These are phyloP conservation scores for Mormyrus lacerda DNA, from an alignment of 2,113 vertebrate species.

Conservation along the genomic window DNA sequence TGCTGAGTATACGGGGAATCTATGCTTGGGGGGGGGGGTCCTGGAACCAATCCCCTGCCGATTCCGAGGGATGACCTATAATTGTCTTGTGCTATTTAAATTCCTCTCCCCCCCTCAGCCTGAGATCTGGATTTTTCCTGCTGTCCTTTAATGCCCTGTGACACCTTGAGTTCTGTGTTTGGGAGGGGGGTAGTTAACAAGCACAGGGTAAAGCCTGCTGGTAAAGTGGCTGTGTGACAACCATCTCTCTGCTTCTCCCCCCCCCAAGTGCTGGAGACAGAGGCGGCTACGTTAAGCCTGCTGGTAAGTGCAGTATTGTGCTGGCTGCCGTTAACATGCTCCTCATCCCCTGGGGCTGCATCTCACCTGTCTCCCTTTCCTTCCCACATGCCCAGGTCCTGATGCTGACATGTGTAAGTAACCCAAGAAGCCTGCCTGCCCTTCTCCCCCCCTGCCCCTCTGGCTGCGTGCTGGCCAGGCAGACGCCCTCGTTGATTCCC, in stretches of 20 bases:
- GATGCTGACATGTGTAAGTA: slow-evolving; percentile 71
- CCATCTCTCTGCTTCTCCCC: slow-evolving; percentile 99
- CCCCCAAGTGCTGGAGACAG: slow-evolving; percentile 99
- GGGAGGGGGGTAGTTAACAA: slow-evolving; percentile 70
- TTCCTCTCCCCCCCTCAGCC: neutral
- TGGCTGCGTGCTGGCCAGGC: neutral
- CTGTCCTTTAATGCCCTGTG: neutral
- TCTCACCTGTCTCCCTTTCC: neutral
- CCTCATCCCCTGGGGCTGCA: slow-evolving; percentile 36
- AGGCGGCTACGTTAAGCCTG: slow-evolving; percentile 99
- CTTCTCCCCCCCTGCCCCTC: neutral
- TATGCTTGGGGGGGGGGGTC: neutral
- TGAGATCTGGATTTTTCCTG: neutral
- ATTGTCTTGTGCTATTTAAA: neutral
- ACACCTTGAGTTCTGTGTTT: slow-evolving; percentile 35
- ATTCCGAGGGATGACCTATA: too few species aligned
- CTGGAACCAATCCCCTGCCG: neutral
- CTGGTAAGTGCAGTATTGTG: slow-evolving; percentile 99
- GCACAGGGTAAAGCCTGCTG: slow-evolving; percentile 83
- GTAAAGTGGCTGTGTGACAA: slow-evolving; percentile 96
- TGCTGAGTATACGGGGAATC: neutral
- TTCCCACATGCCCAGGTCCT: neutral
- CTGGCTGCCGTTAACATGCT: slow-evolving; percentile 79
- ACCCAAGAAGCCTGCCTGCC: neutral
- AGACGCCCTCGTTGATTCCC: neutral